Evolutionary conservation across 2,113 vertebrate species (phyloP), one percentile per base, ranked within the genome.

Genomic region (Mellivora capensis): DNA sequence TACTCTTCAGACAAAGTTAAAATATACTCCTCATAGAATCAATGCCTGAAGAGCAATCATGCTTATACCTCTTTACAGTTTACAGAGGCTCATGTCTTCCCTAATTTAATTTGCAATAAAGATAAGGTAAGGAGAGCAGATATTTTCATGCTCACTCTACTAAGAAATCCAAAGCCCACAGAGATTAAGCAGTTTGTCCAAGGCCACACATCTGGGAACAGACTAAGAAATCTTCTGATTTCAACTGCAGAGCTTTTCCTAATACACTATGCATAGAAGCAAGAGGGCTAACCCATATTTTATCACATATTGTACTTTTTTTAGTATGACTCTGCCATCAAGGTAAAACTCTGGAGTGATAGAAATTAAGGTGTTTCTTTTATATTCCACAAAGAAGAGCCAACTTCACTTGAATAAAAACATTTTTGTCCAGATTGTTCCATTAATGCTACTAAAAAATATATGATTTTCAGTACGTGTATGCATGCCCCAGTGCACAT

Each of bases 91-190:
- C 31, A 11, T 61, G 7, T 3, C 71, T 82, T 81, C 81, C 80
- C 69, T 93, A 81, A 76, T 67, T 71, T 93, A 91, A 94, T 86
- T 85, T 61, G 31, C 88, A 72, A 86, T 77, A 96, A 82, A 90
- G 42, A 37, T 17, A 15, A 94, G 31, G 20, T 59, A 11, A 31
- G 9, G 54, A 87, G 47, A 81, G 13, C 15, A 71, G 31, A 52
- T 47, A 59, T 87, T 81, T 96, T 85, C 84, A 88, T 25, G 47
- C 62, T 79, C 76, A 42, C 47, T 20, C 69, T 72, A 83, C 64
- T 62, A 69, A 79, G 77, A 95, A 96, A 82, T 47, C 11, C 34
- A 67, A 77, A 96, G 39, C 44, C 64, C 69, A 52, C 29, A 39
- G 64, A 89, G 47, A 94, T 54, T 37, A 89, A 94, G 42, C 4